A percentile compares a stretch with the other conserved stretches of the same genome.
Evolutionary conservation across 2,888 invertebrate genomes (phyloP).

Genomic region (Furcula furcula): DNA sequence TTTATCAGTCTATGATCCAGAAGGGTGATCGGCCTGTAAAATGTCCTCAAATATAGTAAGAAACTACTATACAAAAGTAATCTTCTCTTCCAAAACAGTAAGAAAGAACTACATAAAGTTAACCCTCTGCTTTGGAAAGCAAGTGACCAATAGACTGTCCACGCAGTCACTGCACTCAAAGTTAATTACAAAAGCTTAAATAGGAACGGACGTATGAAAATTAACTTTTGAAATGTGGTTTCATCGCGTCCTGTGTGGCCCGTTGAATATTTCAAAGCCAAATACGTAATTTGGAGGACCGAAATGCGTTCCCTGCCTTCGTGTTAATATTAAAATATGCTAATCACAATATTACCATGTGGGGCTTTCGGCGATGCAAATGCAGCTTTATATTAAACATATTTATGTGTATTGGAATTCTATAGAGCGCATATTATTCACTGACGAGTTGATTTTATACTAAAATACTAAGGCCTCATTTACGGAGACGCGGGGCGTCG

Average conservation of each 20-base stretch:
- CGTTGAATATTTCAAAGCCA: constrained; percentile 61
- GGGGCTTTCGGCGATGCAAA: constrained; percentile 44
- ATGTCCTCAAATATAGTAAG: too few species aligned
- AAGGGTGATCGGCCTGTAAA: too few species aligned
- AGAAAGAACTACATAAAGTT: too few species aligned
- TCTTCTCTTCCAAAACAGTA: too few species aligned
- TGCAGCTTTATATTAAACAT: constrained; percentile 37
- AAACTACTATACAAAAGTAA: too few species aligned
- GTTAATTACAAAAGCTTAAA: constrained; percentile 2
- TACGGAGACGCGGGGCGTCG: too few species aligned
- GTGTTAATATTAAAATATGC: constrained; percentile 74
- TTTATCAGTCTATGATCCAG: too few species aligned
- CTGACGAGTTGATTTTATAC: neutral
- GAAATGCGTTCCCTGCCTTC: constrained; percentile 39
- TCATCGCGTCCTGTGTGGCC: constrained; percentile 14
- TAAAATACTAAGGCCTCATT: too few species aligned
- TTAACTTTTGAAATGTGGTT: constrained; percentile 17
- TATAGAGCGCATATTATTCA: neutral
- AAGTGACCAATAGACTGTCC: too few species aligned
- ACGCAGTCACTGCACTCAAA: neutral
- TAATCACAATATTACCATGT: constrained; percentile 64
- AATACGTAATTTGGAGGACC: constrained; percentile 54
- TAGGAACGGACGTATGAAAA: constrained; percentile 9
- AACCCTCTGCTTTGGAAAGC: too few species aligned
- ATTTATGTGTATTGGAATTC: constrained; percentile 3